Evolutionary conservation across 2,888 invertebrate genomes (phyloP).

Genomic region (Rhamnusium bicolor): DNA sequence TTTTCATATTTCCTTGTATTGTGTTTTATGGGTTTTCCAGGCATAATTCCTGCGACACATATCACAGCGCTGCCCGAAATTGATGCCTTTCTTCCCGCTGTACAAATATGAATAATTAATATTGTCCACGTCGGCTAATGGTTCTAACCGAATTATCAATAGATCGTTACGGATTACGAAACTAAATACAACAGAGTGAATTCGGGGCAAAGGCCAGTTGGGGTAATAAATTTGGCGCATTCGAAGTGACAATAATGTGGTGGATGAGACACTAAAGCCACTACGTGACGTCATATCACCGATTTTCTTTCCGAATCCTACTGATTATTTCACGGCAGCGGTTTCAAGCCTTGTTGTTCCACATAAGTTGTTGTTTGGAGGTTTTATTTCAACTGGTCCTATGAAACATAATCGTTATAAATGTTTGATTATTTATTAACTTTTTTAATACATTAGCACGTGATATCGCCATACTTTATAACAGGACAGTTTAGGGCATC

Average conservation of each 20-base stretch:
- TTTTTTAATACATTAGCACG: too few species aligned
- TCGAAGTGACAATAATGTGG: conserved; percentile 11
- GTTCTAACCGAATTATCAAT: conserved; percentile 7
- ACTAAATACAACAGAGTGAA: conserved; percentile 8
- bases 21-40: background rate
- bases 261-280: background rate
- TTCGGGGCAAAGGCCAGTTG: conserved; percentile 4
- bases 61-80: background rate
- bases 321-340: background rate
- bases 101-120: conserved; percentile 20
- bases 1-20: too few species aligned
- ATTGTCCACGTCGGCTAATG: conserved; percentile 1
- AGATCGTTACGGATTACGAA: conserved; percentile 14
- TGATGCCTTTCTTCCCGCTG: background rate
- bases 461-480: too few species aligned
- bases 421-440: too few species aligned
- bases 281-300: background rate
- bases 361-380: background rate
- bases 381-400: too few species aligned
- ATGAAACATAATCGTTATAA: too few species aligned
- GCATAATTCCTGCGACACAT: background rate
- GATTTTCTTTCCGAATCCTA: background rate
- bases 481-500: too few species aligned
- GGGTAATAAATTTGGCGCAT: conserved; percentile 6
- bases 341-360: background rate